A percentile compares a stretch with the other conserved stretches of the same genome.
These are phyloP conservation scores for Leptobrachium ailaonicum DNA, from an alignment of 2,113 vertebrate species.

Conservation along the genomic window DNA sequence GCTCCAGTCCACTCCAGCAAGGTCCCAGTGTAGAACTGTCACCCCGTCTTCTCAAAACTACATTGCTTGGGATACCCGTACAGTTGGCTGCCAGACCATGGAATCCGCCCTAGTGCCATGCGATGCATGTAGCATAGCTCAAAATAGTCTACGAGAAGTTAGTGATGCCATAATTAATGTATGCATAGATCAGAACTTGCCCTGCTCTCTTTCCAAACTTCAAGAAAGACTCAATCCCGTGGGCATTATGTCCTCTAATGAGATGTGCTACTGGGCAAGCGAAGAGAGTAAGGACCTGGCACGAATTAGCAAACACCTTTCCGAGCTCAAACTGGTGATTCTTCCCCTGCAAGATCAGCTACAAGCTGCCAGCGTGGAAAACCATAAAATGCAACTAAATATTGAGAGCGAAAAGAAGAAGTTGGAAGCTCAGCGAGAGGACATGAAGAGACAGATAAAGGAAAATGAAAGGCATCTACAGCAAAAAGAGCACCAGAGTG, in stretches of 20 bases:
- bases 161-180: constrained; percentile 71
- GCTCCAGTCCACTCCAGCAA: background rate
- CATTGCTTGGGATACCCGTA: constrained; percentile 47
- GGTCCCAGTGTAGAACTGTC: constrained; percentile 28
- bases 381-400: constrained; percentile 61
- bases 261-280: constrained; percentile 76
- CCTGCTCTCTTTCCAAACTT: constrained; percentile 76
- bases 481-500: constrained; percentile 57
- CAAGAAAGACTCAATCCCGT: constrained; percentile 61
- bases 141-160: constrained; percentile 70
- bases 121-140: constrained; percentile 68
- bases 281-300: constrained; percentile 83
- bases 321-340: constrained; percentile 69
- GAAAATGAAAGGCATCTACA: constrained; percentile 64
- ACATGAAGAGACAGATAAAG: constrained; percentile 58
- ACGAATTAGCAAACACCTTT: constrained; percentile 77
- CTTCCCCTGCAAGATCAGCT: constrained; percentile 71
- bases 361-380: constrained; percentile 61
- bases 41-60: constrained; percentile 18
- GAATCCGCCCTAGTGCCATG: constrained; percentile 71
- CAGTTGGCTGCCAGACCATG: constrained; percentile 65
- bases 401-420: constrained; percentile 58
- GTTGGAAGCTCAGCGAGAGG: constrained; percentile 63
- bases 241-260: constrained; percentile 70
- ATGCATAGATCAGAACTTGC: constrained; percentile 81